These are phyloP conservation scores for Penaeus chinensis DNA, from an alignment of 1,140 invertebrate species.

Conservation along the genomic window DNA sequence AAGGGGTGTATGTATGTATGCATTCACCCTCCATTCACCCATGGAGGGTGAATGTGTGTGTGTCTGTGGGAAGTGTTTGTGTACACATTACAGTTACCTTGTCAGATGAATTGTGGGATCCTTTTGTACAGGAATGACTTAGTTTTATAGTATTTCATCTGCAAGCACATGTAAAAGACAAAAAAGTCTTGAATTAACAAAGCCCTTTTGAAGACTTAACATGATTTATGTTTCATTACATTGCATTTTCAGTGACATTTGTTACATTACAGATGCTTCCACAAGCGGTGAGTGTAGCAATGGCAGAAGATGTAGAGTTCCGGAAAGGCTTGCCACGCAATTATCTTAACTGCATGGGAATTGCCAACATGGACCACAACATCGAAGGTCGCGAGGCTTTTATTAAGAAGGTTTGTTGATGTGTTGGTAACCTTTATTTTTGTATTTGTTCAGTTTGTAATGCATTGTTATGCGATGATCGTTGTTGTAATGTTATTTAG, in stretches of 20 bases:
- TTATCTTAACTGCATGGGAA: constrained; percentile 80
- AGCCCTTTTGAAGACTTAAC: not conserved
- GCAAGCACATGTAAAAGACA: no score
- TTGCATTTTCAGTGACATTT: not conserved
- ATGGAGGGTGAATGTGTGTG: no score
- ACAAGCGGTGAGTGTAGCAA: constrained; percentile 79
- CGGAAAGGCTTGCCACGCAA: constrained; percentile 84
- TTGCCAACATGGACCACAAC: constrained; percentile 72
- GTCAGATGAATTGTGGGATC: no score
- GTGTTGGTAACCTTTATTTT: not conserved
- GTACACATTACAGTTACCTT: no score
- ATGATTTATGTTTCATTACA: not conserved
- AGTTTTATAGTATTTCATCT: no score
- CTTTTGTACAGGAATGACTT: no score
- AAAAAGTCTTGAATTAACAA: no score
- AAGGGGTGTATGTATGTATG: no score
- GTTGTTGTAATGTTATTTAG: not conserved
- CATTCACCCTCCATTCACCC: no score
- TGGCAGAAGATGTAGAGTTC: constrained; percentile 78
- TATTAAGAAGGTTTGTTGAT: constrained; percentile 67
- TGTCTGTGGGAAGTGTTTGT: no score
- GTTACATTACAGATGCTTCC: constrained; percentile 73
- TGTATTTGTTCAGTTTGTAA: not conserved
- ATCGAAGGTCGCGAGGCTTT: constrained; percentile 71
- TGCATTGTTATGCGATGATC: not conserved